These are phyloP conservation scores for Drosophila persimilis DNA, from an alignment of 1,140 invertebrate species.

Conservation along the genomic window DNA sequence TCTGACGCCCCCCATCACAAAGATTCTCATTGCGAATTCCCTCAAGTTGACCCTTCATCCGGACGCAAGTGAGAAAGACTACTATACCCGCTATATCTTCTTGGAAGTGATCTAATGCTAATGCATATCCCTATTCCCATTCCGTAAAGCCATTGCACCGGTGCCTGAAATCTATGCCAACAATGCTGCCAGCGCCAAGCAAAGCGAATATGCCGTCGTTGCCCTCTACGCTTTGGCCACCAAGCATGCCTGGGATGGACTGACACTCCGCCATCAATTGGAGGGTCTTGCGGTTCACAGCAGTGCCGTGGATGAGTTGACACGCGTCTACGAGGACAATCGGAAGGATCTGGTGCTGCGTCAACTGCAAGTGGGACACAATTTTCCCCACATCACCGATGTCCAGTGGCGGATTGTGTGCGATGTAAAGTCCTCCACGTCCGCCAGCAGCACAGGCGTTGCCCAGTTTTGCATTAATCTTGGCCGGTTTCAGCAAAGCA, in stretches of 20 bases:
- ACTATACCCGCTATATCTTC: too few species aligned
- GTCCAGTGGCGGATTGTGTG: slow-evolving; percentile 78
- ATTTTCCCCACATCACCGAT: slow-evolving; percentile 76
- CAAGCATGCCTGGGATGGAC: slow-evolving; percentile 62
- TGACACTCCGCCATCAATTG: slow-evolving; percentile 54
- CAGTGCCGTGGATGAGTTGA: slow-evolving; percentile 62
- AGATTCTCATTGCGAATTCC: slow-evolving; percentile 69
- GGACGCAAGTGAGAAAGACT: slow-evolving; percentile 66
- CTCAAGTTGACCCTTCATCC: slow-evolving; percentile 75
- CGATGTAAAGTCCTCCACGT: slow-evolving; percentile 76
- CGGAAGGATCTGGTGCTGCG: slow-evolving; percentile 66
- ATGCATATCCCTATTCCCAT: background rate
- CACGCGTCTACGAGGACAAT: slow-evolving; percentile 69
- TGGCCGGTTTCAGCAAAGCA: slow-evolving; percentile 61
- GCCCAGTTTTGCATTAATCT: slow-evolving; percentile 72
- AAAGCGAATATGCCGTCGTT: slow-evolving; percentile 80
- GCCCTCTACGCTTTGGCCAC: slow-evolving; percentile 69
- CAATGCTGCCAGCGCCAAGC: slow-evolving; percentile 72
- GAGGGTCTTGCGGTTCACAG: slow-evolving; percentile 43
- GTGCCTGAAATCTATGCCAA: slow-evolving; percentile 78
- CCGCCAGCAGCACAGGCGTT: slow-evolving; percentile 63
- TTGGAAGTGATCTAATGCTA: background rate
- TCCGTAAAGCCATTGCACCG: slow-evolving; percentile 63
- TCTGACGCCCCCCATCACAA: slow-evolving; percentile 57
- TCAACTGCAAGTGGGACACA: slow-evolving; percentile 69